A percentile compares a stretch with the other conserved stretches of the same genome.
Evolutionary conservation across 2,797 vertebrate species (phyloP).

Genomic region (Tympanoctomys barrerae): DNA sequence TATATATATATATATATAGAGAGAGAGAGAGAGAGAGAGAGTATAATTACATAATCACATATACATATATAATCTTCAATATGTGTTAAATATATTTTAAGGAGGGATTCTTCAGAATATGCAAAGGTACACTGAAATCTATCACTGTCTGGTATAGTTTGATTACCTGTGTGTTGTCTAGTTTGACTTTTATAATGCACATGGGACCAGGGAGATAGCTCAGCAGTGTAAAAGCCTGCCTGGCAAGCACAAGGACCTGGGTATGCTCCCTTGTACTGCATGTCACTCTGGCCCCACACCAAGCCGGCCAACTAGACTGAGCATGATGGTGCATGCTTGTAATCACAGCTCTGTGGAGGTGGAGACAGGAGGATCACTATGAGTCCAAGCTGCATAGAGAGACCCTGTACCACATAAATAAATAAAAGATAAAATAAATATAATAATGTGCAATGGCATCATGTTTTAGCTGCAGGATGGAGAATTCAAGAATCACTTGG

Average conservation of each 20-base stretch:
- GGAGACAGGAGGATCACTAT: too few species aligned
- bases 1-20: too few species aligned
- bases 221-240: too few species aligned
- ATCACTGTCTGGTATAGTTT: not conserved
- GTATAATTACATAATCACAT: not conserved
- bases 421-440: not conserved
- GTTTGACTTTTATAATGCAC: constrained; percentile 36
- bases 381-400: too few species aligned
- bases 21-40: not conserved
- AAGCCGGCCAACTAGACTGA: too few species aligned
- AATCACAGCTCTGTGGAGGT: too few species aligned
- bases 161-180: not conserved
- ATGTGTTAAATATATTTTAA: constrained; percentile 21
- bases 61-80: not conserved
- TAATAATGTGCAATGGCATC: not conserved
- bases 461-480: not conserved
- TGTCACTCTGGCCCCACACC: too few species aligned
- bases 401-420: too few species aligned
- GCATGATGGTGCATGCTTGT: too few species aligned
- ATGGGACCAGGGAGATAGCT: not conserved
- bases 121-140: constrained; percentile 8
- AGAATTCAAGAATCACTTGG: constrained; percentile 10
- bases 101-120: not conserved
- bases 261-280: too few species aligned
- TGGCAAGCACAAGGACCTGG: too few species aligned